phyloP scores from a whole-genome alignment of 92 coral and sea anemone species.

The Bergia puertoricense region DNA sequence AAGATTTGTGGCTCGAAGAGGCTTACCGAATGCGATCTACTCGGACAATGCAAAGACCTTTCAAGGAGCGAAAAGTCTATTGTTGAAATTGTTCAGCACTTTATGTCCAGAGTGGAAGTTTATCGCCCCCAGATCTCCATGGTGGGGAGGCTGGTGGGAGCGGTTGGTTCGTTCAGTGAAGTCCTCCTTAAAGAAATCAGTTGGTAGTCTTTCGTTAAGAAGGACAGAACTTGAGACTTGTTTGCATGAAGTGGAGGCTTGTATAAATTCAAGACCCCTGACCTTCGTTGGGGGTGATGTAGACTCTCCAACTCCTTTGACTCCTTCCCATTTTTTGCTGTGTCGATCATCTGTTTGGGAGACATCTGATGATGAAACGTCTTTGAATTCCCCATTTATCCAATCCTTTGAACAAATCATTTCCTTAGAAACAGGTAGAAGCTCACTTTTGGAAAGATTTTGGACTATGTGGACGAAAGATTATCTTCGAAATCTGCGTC shows the following conservation, averaged over 20 bases:
- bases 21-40: not conserved
- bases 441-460: not conserved
- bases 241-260: not conserved
- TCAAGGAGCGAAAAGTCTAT: not conserved
- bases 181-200: not conserved
- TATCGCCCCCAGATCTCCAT: not conserved
- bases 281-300: not conserved
- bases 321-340: not conserved
- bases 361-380: not conserved
- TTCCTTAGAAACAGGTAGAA: not conserved
- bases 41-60: not conserved
- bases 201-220: not conserved
- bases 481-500: not conserved
- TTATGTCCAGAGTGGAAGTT: not conserved
- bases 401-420: not conserved
- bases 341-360: not conserved
- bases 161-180: not conserved
- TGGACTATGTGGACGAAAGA: not conserved
- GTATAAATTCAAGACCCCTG: not conserved
- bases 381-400: not conserved
- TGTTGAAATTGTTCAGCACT: not conserved
- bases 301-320: not conserved
- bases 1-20: not conserved
- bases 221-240: not conserved
- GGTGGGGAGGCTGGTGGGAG: not conserved